Percentiles rank a stretch among this genome's conserved stretches.
Conservation (phyloP, 2,888 invertebrate genomes). For the Hirtodrosophila confusa region DNA sequence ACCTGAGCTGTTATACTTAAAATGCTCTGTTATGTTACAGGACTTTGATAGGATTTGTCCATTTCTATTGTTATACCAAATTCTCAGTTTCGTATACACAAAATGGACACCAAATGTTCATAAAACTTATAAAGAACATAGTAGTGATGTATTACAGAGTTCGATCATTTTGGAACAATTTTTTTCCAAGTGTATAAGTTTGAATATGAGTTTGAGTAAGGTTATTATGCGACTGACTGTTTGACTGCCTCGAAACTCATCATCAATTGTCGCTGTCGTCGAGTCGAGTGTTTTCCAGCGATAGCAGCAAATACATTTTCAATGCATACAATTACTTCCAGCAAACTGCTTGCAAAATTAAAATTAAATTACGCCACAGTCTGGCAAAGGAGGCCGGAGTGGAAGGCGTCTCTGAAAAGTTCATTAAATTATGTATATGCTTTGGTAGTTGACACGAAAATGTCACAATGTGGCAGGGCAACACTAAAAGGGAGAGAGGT, state of each 20-base stretch:
- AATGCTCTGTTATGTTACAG: too few species aligned
- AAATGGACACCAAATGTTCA: too few species aligned
- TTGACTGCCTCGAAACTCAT: slow-evolving; percentile 15
- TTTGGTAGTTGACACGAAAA: slow-evolving; percentile 72
- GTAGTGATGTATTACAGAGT: too few species aligned
- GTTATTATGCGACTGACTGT: slow-evolving; percentile 13
- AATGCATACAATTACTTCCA: slow-evolving; percentile 79
- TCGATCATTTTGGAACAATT: too few species aligned
- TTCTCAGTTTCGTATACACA: too few species aligned
- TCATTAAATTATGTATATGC: slow-evolving; percentile 69
- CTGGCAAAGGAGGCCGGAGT: slow-evolving; percentile 9
- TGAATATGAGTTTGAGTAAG: slow-evolving; percentile 9
- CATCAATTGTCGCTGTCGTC: slow-evolving; percentile 32
- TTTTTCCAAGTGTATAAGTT: too few species aligned
- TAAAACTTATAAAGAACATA: too few species aligned
- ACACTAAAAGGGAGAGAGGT: not conserved
- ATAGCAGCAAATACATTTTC: slow-evolving; percentile 74
- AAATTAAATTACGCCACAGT: slow-evolving; percentile 68
- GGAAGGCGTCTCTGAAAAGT: slow-evolving; percentile 50
- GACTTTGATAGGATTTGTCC: too few species aligned
- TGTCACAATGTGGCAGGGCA: slow-evolving; percentile 31
- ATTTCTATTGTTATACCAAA: too few species aligned
- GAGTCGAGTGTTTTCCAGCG: slow-evolving; percentile 67
- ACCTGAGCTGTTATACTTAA: too few species aligned
- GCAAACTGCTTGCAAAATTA: slow-evolving; percentile 77